Evolutionary conservation across 2,113 vertebrate genomes (phyloP).

Genomic region (Lophura nycthemera): DNA sequence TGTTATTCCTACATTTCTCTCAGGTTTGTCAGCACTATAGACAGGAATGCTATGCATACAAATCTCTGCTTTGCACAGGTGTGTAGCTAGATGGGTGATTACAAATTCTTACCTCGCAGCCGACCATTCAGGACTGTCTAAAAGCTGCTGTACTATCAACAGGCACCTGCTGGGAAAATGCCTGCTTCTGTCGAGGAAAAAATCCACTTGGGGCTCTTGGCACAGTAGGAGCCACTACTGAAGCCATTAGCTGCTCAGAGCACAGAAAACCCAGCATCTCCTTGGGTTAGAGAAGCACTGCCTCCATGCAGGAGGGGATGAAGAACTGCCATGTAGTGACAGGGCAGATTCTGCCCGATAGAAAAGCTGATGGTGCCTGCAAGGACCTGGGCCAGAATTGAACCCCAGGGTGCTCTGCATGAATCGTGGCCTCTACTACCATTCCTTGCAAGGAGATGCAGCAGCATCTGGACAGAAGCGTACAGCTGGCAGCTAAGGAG

Average conservation of each 20-base stretch:
- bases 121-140: neutral
- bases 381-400: neutral
- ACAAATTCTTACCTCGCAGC: neutral
- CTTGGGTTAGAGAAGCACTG: neutral
- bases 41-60: neutral
- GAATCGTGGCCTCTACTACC: neutral
- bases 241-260: neutral
- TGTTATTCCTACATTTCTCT: neutral
- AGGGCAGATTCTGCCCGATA: rapidly evolving
- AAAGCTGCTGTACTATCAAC: neutral
- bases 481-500: neutral
- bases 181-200: neutral
- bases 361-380: neutral
- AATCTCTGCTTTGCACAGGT: neutral
- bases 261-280: neutral
- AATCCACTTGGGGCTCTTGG: neutral
- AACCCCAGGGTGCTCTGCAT: rapidly evolving
- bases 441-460: neutral
- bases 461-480: rapidly evolving
- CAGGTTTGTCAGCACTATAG: neutral
- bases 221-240: neutral
- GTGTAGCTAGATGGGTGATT: rapidly evolving
- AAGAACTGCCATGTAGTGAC: neutral
- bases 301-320: neutral
- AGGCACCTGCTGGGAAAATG: neutral